Evolutionary conservation across 2,888 invertebrate species (phyloP), one percentile per base, ranked within the genome.

Genomic region (Polymixis lichenea): DNA sequence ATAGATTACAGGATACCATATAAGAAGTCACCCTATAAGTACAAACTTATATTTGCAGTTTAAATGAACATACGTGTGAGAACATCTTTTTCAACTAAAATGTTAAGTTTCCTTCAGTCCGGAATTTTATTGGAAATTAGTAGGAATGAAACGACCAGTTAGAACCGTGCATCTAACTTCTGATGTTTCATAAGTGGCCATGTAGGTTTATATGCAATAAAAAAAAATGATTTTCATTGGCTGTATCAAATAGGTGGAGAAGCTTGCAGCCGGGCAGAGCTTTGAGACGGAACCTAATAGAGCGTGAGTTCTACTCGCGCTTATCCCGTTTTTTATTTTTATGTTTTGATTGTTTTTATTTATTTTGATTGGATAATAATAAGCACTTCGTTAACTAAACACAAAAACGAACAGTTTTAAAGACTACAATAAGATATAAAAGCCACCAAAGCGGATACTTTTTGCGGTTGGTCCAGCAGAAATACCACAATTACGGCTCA

Each of bases 311-410:
- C 32, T 60, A n/a, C n/a, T n/a, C n/a, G n/a, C n/a, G 28, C 60
- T 17, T 8, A 28, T 28, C 28, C 58, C 28, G 17, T n/a, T 72
- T 69, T n/a, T 60, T 38, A 22, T 74, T 53, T 9, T 65, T 74
- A 49, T 65, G 9, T 58, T 28, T 0, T 13, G 38, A 8, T 46
- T 70, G n/a, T 65, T 72, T 51, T 58, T 2, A 46, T 65, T 75
- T 25, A 60, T 32, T 58, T 49, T 25, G 2, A 9, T 11, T 17
- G 0, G 19, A 46, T 43, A 13, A 25, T 0, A 38, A 9, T 11
- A 28, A 61, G 17, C 28, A 13, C 22, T 68, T 72, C 11, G 17
- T 28, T 28, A 53, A 28, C 15, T 28, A 49, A 66, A 28, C 28
- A 53, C 19, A 1, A 13, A 75, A 75, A 62, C 11, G 6, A 62